Evolutionary conservation across 2,113 vertebrate species (phyloP), one percentile per base, ranked within the genome.

Genomic region (Synodontis membranacea): DNA sequence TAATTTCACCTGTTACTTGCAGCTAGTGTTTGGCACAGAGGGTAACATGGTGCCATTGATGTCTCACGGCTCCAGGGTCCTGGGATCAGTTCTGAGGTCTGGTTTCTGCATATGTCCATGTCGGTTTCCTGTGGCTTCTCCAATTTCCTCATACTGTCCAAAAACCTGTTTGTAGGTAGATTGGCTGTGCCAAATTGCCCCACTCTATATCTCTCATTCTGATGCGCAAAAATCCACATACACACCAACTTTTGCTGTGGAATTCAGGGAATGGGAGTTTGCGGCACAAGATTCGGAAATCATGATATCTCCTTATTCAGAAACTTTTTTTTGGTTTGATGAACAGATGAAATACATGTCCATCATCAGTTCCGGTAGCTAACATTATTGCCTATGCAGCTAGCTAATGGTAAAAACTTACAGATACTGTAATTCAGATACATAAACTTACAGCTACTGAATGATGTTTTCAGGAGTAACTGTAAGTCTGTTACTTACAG

Each of bases 1-100:
- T 72, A n/a, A 83, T 83, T 84, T 76, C 72, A 85, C 37, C 42
- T 78, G 83, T 76, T 76, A 85, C 31, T 56, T 75, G 17, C 70
- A 62, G 72, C 72, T 62, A 28, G 52, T 78, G 52, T 4, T 28
- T 31, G 70, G 42, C 8, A 6, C 42, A 50, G 58, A 31, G 62
- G 31, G n/a, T n/a, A n/a, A n/a, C 64, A 68, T 12, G 48, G 48
- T 34, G 23, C 54, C 75, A 79, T 52, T 52, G 75, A 79, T 79
- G 48, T 17, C 28, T 79, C 7, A 9, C 15, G 54, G 75, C 28
- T 48, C 3, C 46, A 79, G 15, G 44, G 39, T 44, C 28, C 39
- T 37, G 34, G 34, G 25, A 5, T 80, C 50, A 56, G 12, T 48
- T 21, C 76, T 56, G 48, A 80, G 50, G 31, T 34, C 15, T 34